phyloP scores from a whole-genome alignment of 2,113 vertebrate species.

The Lamprotornis superbus region DNA sequence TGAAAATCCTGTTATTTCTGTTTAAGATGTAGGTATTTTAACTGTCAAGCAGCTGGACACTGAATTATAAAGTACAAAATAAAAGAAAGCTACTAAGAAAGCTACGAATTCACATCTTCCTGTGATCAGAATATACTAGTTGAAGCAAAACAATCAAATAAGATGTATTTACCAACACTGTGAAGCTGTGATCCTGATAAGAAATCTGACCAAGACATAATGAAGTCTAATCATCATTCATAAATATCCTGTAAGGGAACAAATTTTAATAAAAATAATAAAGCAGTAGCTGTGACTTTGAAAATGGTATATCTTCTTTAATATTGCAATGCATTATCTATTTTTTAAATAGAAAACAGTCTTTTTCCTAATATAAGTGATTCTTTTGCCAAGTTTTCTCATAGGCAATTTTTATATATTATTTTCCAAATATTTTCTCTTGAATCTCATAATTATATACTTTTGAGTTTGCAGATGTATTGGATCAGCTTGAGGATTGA shows the following conservation, averaged over 20 bases:
- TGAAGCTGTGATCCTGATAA: not conserved
- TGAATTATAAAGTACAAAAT: not conserved
- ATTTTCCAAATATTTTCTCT: not conserved
- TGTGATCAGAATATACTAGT: not conserved
- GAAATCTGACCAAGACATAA: not conserved
- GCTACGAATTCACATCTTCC: not conserved
- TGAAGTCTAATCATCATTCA: not conserved
- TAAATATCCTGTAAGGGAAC: not conserved
- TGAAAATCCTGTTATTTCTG: not conserved
- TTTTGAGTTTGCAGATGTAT: not conserved
- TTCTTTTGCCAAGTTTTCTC: not conserved
- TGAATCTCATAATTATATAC: not conserved
- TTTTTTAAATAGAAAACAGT: not conserved
- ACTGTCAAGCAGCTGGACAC: not conserved
- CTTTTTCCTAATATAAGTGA: not conserved
- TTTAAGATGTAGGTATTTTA: not conserved
- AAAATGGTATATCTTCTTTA: not conserved
- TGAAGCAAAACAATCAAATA: not conserved
- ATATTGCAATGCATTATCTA: not conserved
- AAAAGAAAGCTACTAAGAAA: not conserved
- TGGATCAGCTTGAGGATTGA: not conserved
- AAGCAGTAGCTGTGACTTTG: not conserved
- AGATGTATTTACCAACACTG: not conserved
- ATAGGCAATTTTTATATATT: not conserved
- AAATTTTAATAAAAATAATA: not conserved